Evolutionary conservation across 2,888 invertebrate genomes (phyloP), one percentile per base, ranked within the genome.

Genomic region (Zaprionus bogoriensis): DNA sequence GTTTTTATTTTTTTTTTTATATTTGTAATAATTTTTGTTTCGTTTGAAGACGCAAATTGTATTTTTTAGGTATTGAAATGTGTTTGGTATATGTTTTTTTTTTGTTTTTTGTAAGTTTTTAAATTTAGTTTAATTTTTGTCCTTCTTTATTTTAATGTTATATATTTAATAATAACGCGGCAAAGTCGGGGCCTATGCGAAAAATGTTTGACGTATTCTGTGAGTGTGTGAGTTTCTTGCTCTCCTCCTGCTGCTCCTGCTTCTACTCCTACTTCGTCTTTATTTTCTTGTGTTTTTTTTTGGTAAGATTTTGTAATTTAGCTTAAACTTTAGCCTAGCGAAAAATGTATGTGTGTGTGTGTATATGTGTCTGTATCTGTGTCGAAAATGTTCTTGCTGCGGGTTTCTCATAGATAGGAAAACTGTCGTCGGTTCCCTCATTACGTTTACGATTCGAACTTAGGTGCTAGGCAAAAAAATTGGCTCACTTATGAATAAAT

Each of bases 81-180:
- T 80, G 77, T 80, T 80, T 77, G 77, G 81, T 77, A 77, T 75
- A 67, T 70, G 74, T 77, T 75, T 70, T 67, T 46, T 62, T 46
- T 53, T 39, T 42, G 7, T 39, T 46, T 63, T 38, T 41, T 28
- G 4, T 54, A 28, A 45, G 32, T 7, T 17, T 55, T 27, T 55
- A 30, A 9, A 27, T 44, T 64, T 42, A 52, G 54, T 47, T 67
- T 59, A 41, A 55, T 17, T 58, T 38, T 36, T 57, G 44, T 36
- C 19, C 28, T 5, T 36, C 46, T 25, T 61, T 62, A 30, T 39
- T 52, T 30, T 54, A 44, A 20, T 71, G 55, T 62, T 48, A 54
- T 82, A 65, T 80, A 63, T 74, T 61, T 82, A 78, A 78, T 76
- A 78, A 76, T 76, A 77, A 79, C 72, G 73, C 84, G 79, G 78